Percentiles rank a stretch among this genome's conserved stretches.
These are phyloP conservation scores for Aspidapion aeneum DNA, from an alignment of 2,888 invertebrate species.

Conservation along the genomic window DNA sequence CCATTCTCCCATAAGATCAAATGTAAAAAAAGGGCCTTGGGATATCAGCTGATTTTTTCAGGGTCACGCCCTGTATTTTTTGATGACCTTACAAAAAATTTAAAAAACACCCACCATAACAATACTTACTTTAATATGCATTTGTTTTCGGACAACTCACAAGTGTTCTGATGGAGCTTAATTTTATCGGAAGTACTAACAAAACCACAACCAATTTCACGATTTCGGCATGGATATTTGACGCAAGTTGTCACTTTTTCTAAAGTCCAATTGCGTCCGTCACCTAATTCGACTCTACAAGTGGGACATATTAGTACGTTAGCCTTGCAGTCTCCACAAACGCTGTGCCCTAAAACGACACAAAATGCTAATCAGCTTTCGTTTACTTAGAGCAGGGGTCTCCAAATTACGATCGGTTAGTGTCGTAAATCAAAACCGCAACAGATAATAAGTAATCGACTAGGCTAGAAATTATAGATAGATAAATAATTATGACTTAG, in stretches of 20 bases:
- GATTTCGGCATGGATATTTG: constrained; percentile 29
- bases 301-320: constrained; percentile 28
- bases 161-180: constrained; percentile 24
- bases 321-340: constrained; percentile 29
- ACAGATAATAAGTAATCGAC: too few relatives aligned
- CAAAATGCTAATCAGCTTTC: too few relatives aligned
- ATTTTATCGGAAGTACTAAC: constrained; percentile 27
- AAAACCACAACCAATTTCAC: constrained; percentile 29
- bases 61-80: not conserved
- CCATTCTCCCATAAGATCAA: too few relatives aligned
- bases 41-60: not conserved
- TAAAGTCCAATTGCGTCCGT: constrained; percentile 30
- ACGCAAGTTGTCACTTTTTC: constrained; percentile 30
- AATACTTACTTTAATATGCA: constrained; percentile 24
- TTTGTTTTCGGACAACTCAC: constrained; percentile 23
- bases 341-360: constrained; percentile 29
- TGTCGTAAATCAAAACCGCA: too few relatives aligned
- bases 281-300: constrained; percentile 23
- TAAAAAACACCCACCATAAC: too few relatives aligned
- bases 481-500: too few relatives aligned
- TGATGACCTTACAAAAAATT: too few relatives aligned
- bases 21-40: not conserved
- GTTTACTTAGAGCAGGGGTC: too few relatives aligned
- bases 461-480: too few relatives aligned
- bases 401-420: too few relatives aligned